A percentile compares a stretch with the other conserved stretches of the same genome.
phyloP scores from a whole-genome alignment of 2,113 vertebrate species.

The Ceyx melanurus region DNA sequence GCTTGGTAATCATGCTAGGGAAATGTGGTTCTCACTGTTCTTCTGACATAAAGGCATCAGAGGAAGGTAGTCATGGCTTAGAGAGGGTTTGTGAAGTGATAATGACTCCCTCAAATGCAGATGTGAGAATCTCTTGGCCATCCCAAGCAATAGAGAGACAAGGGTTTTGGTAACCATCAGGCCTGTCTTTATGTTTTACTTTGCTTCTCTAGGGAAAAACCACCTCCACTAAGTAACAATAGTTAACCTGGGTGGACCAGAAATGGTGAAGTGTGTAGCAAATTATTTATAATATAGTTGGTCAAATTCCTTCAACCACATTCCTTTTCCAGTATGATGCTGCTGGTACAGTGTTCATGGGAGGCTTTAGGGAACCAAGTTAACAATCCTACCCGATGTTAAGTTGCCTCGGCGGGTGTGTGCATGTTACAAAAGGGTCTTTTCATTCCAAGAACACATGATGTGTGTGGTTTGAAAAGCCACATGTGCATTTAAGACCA shows the following conservation, averaged over 20 bases:
- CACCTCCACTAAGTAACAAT: not conserved
- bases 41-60: not conserved
- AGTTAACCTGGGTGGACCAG: not conserved
- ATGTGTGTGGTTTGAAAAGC: slow-evolving; percentile 65
- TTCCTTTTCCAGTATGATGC: not conserved
- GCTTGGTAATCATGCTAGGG: not conserved
- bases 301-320: not conserved
- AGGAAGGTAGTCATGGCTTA: not conserved
- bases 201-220: not conserved
- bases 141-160: not conserved
- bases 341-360: slow-evolving; percentile 1
- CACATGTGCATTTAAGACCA: slow-evolving; percentile 70
- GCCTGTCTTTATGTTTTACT: not conserved
- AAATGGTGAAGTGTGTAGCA: not conserved
- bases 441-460: slow-evolving; percentile 68
- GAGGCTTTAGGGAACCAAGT: slow-evolving; percentile 18
- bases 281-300: not conserved
- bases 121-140: not conserved
- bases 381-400: slow-evolving; percentile 62
- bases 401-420: slow-evolving; percentile 56
- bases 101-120: not conserved
- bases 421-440: slow-evolving; percentile 34
- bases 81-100: not conserved
- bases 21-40: not conserved
- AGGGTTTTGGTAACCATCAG: not conserved